phyloP scores from a whole-genome alignment of 2,888 invertebrate genomes.

The Apotomis betuletana region DNA sequence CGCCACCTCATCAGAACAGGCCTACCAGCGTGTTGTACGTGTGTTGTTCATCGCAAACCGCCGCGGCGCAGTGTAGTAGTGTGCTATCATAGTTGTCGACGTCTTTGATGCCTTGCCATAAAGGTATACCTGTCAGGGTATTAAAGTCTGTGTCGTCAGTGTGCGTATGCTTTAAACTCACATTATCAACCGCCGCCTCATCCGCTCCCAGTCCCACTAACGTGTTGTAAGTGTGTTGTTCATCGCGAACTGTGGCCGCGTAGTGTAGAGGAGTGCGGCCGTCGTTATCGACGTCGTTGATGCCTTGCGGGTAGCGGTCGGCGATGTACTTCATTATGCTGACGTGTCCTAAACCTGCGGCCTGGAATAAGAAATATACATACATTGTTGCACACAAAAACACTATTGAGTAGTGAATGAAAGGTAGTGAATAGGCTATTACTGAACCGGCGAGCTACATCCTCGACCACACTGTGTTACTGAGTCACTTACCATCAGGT shows the following conservation, averaged over 20 bases:
- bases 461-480: too few relatives aligned
- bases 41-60: constrained; percentile 89
- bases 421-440: too few relatives aligned
- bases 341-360: constrained; percentile 91
- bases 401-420: too few relatives aligned
- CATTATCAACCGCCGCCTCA: constrained; percentile 92
- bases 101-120: constrained; percentile 84
- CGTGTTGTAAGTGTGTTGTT: constrained; percentile 89
- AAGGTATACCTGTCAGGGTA: too few relatives aligned
- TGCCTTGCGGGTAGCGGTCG: constrained; percentile 86
- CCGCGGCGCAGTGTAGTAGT: constrained; percentile 94
- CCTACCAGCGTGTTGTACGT: constrained; percentile 91
- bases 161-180: constrained; percentile 70
- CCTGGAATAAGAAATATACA: constrained; percentile 73
- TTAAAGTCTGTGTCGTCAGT: too few relatives aligned
- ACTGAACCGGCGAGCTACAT: too few relatives aligned
- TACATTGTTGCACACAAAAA: too few relatives aligned
- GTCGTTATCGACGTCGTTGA: constrained; percentile 89
- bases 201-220: constrained; percentile 92
- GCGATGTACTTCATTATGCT: constrained; percentile 90
- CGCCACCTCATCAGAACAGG: constrained; percentile 92
- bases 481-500: too few relatives aligned
- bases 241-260: constrained; percentile 91
- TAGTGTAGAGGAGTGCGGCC: constrained; percentile 95
- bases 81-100: constrained; percentile 93